Conservation (phyloP, 1,140 invertebrate species). For the Diorhabda sublineata region DNA sequence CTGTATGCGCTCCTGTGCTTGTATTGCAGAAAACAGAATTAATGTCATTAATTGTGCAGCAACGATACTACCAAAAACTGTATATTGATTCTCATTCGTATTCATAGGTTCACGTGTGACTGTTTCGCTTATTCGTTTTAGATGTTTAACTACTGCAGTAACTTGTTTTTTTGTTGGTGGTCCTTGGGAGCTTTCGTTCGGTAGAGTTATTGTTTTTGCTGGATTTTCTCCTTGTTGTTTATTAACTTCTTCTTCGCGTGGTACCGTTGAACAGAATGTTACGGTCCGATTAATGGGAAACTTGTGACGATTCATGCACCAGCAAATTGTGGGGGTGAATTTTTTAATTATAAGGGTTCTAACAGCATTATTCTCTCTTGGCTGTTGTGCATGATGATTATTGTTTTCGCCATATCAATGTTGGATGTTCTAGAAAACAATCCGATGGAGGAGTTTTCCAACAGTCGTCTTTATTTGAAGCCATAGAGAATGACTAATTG, state of each 20-base stretch:
- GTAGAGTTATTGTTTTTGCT: not conserved
- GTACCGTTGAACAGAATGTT: not conserved
- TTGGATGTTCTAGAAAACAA: constrained; percentile 13
- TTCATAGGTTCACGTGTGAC: constrained; percentile 1
- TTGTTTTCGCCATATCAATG: constrained; percentile 16
- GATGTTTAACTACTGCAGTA: constrained; percentile 8
- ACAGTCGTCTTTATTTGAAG: not conserved
- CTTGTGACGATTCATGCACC: not conserved
- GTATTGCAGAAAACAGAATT: constrained; percentile 15
- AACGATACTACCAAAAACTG: constrained; percentile 16
- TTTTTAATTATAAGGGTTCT: constrained; percentile 8
- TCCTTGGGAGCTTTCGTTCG: constrained; percentile 8
- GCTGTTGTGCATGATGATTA: constrained; percentile 17
- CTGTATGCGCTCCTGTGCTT: constrained; percentile 13
- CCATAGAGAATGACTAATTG: too few relatives aligned
- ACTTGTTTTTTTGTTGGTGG: constrained; percentile 13
- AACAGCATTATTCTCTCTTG: constrained; percentile 12
- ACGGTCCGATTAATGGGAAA: not conserved
- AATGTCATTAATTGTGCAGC: constrained; percentile 20
- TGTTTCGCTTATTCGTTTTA: constrained; percentile 17
- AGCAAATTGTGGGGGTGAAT: constrained; percentile 3
- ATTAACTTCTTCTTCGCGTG: constrained; percentile 4
- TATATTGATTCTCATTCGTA: constrained; percentile 12
- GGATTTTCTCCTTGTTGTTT: constrained; percentile 2
- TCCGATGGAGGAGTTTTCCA: constrained; percentile 7